Evolutionary conservation across 2,113 vertebrate species (phyloP).

Genomic region (Pan paniscus): DNA sequence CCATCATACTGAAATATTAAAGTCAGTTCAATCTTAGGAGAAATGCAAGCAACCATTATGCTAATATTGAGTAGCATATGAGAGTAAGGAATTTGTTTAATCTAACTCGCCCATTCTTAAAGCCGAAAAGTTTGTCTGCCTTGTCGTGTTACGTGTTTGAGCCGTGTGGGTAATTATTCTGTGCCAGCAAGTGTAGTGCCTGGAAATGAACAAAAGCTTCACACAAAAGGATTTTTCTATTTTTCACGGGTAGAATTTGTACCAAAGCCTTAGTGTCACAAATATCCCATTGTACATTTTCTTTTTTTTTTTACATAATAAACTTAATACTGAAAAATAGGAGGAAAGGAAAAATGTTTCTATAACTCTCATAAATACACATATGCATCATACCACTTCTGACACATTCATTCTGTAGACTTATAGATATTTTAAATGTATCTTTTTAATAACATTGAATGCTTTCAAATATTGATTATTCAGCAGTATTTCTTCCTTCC

Average conservation of each 20-base stretch:
- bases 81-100: background rate
- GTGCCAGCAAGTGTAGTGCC: background rate
- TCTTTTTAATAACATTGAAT: conserved; percentile 77
- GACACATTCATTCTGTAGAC: conserved; percentile 75
- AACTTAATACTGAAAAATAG: conserved; percentile 4
- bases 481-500: conserved; percentile 80
- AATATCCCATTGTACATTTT: conserved; percentile 46
- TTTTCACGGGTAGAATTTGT: conserved; percentile 18
- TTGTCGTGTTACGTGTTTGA: conserved; percentile 38
- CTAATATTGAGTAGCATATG: background rate
- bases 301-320: conserved; percentile 48
- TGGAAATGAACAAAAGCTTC: conserved; percentile 54
- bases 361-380: conserved; percentile 20
- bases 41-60: background rate
- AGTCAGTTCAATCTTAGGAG: background rate
- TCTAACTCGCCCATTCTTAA: background rate
- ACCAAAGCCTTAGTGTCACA: conserved; percentile 50
- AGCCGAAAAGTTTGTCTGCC: background rate
- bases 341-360: background rate
- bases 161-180: conserved; percentile 10
- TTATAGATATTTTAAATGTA: conserved; percentile 79
- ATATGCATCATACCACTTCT: conserved; percentile 54
- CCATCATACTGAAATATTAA: background rate
- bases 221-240: conserved; percentile 43
- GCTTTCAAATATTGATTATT: conserved; percentile 82